Evolutionary conservation across 2,797 vertebrate genomes (phyloP).

Genomic region (Chaetophractus vellerosus): DNA sequence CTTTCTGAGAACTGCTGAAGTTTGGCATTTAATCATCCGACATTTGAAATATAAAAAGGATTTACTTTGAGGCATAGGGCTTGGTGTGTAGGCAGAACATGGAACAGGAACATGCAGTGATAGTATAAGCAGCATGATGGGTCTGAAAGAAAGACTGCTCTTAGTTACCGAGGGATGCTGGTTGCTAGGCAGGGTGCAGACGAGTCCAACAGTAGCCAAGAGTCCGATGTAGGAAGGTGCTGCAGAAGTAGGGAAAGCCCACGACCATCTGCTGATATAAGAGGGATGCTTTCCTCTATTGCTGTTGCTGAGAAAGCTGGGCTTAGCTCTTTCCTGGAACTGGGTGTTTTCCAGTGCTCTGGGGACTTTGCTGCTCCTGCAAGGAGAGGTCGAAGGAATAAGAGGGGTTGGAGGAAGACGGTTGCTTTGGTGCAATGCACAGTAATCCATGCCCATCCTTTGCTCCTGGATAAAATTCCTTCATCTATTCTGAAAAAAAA

Average conservation of each 20-base stretch:
- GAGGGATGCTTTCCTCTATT: not conserved
- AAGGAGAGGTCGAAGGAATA: not conserved
- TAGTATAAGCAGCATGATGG: not conserved
- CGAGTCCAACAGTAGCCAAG: not conserved
- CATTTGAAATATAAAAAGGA: not conserved
- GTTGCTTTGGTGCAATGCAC: rapidly evolving
- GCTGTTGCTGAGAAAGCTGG: not conserved
- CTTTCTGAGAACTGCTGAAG: not conserved
- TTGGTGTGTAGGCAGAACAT: not conserved
- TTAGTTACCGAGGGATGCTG: not conserved
- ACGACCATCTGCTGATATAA: not conserved
- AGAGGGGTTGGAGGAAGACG: not conserved
- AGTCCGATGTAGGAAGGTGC: not conserved
- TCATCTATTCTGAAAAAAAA: not conserved
- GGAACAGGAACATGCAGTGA: not conserved
- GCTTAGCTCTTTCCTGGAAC: not conserved
- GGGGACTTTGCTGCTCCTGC: not conserved
- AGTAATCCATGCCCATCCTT: not conserved
- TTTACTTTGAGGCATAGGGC: not conserved
- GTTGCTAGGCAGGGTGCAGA: constrained; percentile 4
- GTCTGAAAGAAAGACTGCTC: not conserved
- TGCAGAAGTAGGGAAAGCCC: not conserved
- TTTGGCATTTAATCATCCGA: not conserved
- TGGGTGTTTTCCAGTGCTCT: not conserved
- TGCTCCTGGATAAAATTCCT: not conserved